Evolutionary conservation across 2,113 vertebrate genomes (phyloP), one percentile per base, ranked within the genome.

Genomic region (Ceyx cyanopectus): DNA sequence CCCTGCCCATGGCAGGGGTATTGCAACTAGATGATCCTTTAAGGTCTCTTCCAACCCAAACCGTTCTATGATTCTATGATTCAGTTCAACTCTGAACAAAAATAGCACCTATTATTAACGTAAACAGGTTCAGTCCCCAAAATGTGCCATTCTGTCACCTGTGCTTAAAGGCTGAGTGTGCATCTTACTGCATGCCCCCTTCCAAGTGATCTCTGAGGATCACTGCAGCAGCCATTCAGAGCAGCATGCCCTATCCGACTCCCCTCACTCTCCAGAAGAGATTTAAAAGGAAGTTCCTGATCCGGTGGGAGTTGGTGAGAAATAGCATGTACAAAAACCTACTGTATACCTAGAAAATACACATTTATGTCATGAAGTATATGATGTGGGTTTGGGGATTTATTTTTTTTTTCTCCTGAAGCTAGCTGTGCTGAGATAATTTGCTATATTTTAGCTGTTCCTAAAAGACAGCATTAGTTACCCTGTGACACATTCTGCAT

Each of bases 331-430:
- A 48, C 46, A 69, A 73, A 79, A 76, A 16, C 14, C 22, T 69
- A 14, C 3, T 0, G 7, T 0, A 0, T 34, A 48, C 27, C 50
- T 27, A 79, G 69, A 79, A 74, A 58, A 74, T 20, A 17, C 54
- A 50, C 5, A 34, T 60, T 88, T 53, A 69, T 23, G 22, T 34
- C 22, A 82, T n/a, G 14, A 79, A 87, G 20, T 10, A 45, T 32
- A 45, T 2, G 9, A 65, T 30, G 48, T 5, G 20, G 40, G 23
- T 62, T 89, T 37, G 27, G 30, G 18, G 14, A 1, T 12, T 50
- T 16, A 7, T 20, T 56, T 56, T 16, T 5, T 22, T 34, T n/a
- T 53, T 7, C 40, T 81, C 32, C 41, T 45, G 30, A 72, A 85
- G 68, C 30, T 87, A n/a, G 21, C 80, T 23, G 0, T 22, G 61